Evolutionary conservation across 35 echinoderm and acorn worm species (phyloP).

Genomic region (Lytechinus variegatus): DNA sequence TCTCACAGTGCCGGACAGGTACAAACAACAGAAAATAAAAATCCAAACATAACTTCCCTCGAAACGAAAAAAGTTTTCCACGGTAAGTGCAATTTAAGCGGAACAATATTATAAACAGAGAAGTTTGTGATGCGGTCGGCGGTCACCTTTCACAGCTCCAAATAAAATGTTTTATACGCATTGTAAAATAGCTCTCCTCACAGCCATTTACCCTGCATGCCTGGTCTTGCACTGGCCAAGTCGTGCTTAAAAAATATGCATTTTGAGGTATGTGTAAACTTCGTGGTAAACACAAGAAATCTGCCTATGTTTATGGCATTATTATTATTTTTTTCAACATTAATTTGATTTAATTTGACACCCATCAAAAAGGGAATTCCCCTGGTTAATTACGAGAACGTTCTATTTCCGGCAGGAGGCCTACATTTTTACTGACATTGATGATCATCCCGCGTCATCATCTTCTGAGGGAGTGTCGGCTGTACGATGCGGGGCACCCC

Average conservation of each 20-base stretch:
- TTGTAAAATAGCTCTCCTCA: not conserved
- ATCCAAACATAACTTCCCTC: not conserved
- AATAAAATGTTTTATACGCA: not conserved
- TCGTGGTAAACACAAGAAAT: not conserved
- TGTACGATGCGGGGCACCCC: no score
- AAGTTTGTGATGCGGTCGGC: not conserved
- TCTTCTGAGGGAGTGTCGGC: no score
- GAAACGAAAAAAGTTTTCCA: not conserved
- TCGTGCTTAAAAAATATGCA: not conserved
- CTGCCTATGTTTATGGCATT: no score
- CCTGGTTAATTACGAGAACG: not conserved
- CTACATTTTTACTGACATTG: no score
- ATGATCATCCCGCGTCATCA: no score
- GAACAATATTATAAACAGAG: not conserved
- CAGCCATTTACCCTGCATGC: no score
- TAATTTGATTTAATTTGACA: no score
- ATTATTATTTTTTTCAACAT: no score
- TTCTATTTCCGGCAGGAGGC: no score
- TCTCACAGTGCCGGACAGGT: not conserved
- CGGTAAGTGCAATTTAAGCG: not conserved
- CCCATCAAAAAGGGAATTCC: not conserved
- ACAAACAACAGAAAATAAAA: not conserved
- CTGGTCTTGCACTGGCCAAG: no score
- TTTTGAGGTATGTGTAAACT: not conserved
- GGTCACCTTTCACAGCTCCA: not conserved